These are phyloP conservation scores for Pterocles gutturalis DNA, from an alignment of 2,113 vertebrate species.

Conservation along the genomic window DNA sequence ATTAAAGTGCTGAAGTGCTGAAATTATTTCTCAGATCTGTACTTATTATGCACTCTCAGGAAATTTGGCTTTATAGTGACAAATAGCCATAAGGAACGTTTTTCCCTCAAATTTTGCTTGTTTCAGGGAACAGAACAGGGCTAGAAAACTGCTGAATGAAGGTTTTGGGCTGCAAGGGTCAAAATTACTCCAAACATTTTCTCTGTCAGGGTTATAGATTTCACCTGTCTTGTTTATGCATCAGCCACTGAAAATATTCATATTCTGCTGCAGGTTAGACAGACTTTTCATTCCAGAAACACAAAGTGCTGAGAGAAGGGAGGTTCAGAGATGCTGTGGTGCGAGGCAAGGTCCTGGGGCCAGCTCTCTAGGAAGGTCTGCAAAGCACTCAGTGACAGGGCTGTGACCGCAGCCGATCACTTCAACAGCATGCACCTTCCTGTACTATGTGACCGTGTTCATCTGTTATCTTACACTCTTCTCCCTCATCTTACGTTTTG, in stretches of 20 bases:
- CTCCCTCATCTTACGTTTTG: neutral
- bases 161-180: neutral
- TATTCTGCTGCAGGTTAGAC: neutral
- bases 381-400: accelerated
- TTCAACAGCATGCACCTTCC: accelerated
- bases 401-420: too few species aligned
- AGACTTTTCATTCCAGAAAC: neutral
- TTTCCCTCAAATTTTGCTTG: neutral
- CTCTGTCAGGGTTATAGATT: neutral
- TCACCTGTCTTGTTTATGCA: neutral
- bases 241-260: neutral
- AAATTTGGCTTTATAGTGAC: neutral
- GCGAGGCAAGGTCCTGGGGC: neutral
- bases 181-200: neutral
- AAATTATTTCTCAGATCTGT: neutral
- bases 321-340: accelerated
- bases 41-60: neutral
- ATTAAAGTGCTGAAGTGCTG: neutral
- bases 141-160: neutral
- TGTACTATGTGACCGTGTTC: accelerated
- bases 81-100: neutral
- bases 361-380: neutral
- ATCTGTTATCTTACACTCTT: neutral
- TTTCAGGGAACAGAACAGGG: neutral
- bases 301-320: neutral